Percentiles rank a stretch among this genome's conserved stretches.
These are phyloP conservation scores for Scatophagus argus DNA, from an alignment of 2,113 vertebrate species.

Conservation along the genomic window DNA sequence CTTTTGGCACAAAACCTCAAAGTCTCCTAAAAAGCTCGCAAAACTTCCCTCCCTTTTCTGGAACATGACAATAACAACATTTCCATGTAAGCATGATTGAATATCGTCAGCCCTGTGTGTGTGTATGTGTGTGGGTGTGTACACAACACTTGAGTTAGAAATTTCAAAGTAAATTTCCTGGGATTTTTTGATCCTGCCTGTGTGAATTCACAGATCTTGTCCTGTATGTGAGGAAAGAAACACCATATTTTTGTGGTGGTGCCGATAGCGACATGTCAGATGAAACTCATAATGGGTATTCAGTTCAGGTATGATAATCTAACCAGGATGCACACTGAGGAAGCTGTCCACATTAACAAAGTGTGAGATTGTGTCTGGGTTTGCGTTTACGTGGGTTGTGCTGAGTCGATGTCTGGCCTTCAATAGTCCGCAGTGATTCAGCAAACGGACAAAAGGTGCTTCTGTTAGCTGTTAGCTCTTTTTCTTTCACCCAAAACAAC, in stretches of 20 bases:
- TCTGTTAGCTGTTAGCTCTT: background rate
- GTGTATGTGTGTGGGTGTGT: background rate
- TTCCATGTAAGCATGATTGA: background rate
- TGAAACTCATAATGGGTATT: background rate
- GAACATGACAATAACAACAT: too few relatives aligned
- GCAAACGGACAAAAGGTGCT: background rate
- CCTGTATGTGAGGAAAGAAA: background rate
- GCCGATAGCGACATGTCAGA: too few relatives aligned
- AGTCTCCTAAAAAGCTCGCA: background rate
- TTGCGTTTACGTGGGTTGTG: background rate
- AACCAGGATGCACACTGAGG: background rate
- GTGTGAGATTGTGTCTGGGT: background rate
- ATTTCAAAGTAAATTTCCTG: too few relatives aligned
- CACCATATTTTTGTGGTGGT: background rate
- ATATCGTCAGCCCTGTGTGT: fast-evolving
- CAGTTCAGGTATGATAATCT: background rate
- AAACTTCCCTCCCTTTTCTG: background rate
- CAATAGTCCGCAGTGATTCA: background rate
- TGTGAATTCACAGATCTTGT: background rate
- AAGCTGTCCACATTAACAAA: background rate
- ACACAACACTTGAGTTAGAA: too few relatives aligned
- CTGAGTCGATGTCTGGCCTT: background rate
- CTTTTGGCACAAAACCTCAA: background rate
- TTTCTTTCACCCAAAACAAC: background rate
- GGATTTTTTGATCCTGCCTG: too few relatives aligned